These are phyloP conservation scores for Theristicus caerulescens DNA, from an alignment of 2,113 vertebrate species.

Conservation along the genomic window DNA sequence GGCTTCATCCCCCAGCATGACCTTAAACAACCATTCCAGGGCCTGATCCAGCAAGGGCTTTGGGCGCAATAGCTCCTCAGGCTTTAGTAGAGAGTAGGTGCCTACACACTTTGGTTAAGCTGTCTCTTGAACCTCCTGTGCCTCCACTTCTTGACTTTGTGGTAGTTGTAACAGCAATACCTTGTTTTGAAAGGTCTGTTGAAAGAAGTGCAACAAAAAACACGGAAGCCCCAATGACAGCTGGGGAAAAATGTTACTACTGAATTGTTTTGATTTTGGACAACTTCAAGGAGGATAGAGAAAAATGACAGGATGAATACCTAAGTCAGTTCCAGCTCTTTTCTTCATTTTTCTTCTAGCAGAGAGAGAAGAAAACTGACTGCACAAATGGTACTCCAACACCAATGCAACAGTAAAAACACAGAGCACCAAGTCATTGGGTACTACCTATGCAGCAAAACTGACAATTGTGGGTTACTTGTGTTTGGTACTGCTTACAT, in stretches of 20 bases:
- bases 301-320: neutral
- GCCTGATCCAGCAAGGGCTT: neutral
- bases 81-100: neutral
- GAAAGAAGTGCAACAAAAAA: neutral
- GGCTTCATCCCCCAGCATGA: neutral
- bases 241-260: neutral
- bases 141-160: accelerated
- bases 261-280: neutral
- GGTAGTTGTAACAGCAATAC: neutral
- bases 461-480: neutral
- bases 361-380: neutral
- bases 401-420: neutral
- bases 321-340: neutral
- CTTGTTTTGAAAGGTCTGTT: neutral
- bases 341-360: neutral
- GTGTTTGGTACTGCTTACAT: neutral
- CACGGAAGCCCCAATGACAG: neutral
- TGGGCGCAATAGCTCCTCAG: neutral
- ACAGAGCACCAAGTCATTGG: neutral
- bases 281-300: neutral
- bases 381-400: neutral
- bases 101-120: neutral
- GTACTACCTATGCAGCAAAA: neutral
- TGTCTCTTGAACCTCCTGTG: neutral
- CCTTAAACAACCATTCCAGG: neutral